Percentiles rank a stretch among this genome's conserved stretches.
Conservation (phyloP, 2,797 vertebrate species). For the Siniperca obscura region DNA sequence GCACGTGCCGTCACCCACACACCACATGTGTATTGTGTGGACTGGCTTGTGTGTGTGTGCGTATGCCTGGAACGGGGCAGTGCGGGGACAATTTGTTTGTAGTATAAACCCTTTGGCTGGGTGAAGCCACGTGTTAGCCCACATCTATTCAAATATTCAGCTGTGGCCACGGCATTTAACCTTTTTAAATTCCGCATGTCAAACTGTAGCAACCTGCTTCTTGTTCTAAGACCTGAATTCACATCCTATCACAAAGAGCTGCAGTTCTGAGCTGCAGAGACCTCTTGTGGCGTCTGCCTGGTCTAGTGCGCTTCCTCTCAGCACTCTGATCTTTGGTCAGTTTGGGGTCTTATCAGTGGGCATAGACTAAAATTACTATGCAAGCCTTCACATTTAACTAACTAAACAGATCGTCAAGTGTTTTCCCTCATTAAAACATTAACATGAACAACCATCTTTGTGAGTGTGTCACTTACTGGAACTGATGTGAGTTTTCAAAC, state of each 20-base stretch:
- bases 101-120: constrained; percentile 25
- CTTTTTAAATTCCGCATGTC: constrained; percentile 34
- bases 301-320: neutral
- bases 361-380: neutral
- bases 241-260: neutral
- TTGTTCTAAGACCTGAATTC: neutral
- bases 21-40: neutral
- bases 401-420: neutral
- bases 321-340: neutral
- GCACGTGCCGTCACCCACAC: neutral
- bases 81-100: constrained; percentile 22
- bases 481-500: neutral
- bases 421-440: neutral
- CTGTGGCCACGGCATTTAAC: constrained; percentile 31
- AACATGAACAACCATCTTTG: neutral
- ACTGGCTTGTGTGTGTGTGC: neutral
- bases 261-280: constrained; percentile 51
- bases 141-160: constrained; percentile 28
- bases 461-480: neutral
- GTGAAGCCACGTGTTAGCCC: neutral
- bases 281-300: constrained; percentile 62
- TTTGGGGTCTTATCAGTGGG: neutral
- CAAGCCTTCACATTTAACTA: neutral
- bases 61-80: neutral
- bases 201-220: constrained; percentile 35